Evolutionary conservation across 2,113 vertebrate species (phyloP).

Genomic region (Dromiciops gliroides): DNA sequence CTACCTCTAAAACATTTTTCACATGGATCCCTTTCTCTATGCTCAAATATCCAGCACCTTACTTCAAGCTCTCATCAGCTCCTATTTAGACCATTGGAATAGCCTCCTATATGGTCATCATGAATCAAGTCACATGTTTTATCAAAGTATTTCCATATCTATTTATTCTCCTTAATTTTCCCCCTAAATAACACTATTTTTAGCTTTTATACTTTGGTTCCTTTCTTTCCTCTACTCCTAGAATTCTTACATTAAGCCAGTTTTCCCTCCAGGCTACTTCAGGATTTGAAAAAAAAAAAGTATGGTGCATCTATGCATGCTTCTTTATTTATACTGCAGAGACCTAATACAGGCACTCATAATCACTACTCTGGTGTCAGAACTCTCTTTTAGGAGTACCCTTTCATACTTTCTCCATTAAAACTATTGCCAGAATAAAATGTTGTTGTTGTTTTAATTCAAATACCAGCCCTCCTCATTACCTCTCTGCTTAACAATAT

Average conservation of each 20-base stretch:
- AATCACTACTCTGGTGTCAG: neutral
- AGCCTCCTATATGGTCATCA: no score
- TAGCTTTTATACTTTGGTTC: no score
- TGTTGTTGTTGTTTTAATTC: neutral
- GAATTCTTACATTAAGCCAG: neutral
- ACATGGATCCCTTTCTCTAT: no score
- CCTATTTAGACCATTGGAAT: no score
- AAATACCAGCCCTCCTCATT: neutral
- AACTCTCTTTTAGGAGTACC: neutral
- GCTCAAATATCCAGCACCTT: no score
- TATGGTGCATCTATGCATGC: neutral
- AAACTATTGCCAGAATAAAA: neutral
- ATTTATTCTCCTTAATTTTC: no score
- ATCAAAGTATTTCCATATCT: no score
- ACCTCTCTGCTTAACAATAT: neutral
- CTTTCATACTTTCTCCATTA: neutral
- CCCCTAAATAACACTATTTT: no score
- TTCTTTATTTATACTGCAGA: neutral
- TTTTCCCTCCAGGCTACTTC: neutral
- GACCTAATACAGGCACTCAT: neutral
- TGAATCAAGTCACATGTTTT: no score
- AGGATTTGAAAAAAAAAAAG: neutral
- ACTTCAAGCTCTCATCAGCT: no score
- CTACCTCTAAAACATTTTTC: no score
- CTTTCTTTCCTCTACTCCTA: no score